Base-by-base conservation (phyloP, 2,888 invertebrate species). In the Seira musarum region DNA sequence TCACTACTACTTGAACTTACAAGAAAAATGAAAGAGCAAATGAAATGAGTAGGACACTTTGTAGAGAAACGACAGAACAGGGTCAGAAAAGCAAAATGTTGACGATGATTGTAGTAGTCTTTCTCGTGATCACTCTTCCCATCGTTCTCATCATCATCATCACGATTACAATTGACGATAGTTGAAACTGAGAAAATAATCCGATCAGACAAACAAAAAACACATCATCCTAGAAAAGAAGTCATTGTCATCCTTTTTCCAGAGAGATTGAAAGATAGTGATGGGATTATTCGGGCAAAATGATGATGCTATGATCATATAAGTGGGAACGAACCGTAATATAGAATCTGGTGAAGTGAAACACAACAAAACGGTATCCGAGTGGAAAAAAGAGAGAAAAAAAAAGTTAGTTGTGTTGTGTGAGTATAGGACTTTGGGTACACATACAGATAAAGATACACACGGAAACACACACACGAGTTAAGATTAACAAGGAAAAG, bases 161-260 rank as follows among this genome's bases (percentile, higher is more conserved):
- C n/a, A n/a, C n/a, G n/a, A n/a, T n/a, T n/a, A n/a, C n/a, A n/a
- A n/a, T n/a, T n/a, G n/a, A 69, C 35, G 74, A 35, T 66, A 74
- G 69, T 69, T 69, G 73, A 68, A 68, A 40, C 69, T 68, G 65
- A 74, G 73, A 64, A 68, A 69, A 79, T 79, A 79, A 79, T 79
- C 78, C 78, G 78, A 79, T 79, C 78, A 72, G 70, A 24, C 71
- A 70, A 70, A 77, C 46, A 76, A 77, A 77, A 77, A 40, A 40
- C 40, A 40, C 40, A 40, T 40, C 40, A 77, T 5, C 30, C 57
- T 5, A 64, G 25, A 25, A 64, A 5, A 17, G 17, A 64, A 24
- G 22, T 64, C 5, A 25, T 25, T 6, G 3, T 8, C 6, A 24
- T 25, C 15, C 5, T 5, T 15, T 64, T 25, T 24, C 13, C 2